Conservation (phyloP, 1,140 invertebrate genomes). For the Pectinophora gossypiella region DNA sequence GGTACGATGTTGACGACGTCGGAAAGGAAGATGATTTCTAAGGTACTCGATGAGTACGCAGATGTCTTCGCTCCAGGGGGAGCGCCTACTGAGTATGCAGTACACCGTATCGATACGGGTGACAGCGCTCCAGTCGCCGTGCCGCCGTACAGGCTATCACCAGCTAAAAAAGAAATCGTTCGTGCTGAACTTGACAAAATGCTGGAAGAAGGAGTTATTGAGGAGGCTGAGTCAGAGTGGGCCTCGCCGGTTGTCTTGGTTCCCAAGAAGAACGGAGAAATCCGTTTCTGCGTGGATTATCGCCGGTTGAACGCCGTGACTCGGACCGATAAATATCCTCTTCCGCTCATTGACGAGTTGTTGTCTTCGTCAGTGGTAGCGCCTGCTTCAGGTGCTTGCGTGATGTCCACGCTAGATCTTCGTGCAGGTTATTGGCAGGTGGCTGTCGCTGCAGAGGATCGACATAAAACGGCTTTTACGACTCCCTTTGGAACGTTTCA, state of each 20-base stretch:
- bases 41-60: too few relatives aligned
- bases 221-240: slow-evolving; percentile 61
- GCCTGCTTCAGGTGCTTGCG: slow-evolving; percentile 31
- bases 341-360: slow-evolving; percentile 71
- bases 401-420: slow-evolving; percentile 66
- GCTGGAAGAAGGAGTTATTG: slow-evolving; percentile 38
- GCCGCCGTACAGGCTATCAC: slow-evolving; percentile 23
- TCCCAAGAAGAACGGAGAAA: slow-evolving; percentile 48
- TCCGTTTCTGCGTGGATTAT: slow-evolving; percentile 44
- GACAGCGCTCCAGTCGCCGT: slow-evolving; percentile 17
- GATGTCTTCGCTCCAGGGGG: too few relatives aligned
- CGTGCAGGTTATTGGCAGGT: slow-evolving; percentile 55
- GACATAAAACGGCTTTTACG: slow-evolving; percentile 68
- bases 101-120: too few relatives aligned
- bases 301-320: slow-evolving; percentile 54
- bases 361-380: slow-evolving; percentile 53
- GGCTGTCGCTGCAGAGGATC: slow-evolving; percentile 15
- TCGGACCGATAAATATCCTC: slow-evolving; percentile 53
- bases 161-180: slow-evolving; percentile 12
- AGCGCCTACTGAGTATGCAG: too few relatives aligned
- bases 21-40: too few relatives aligned
- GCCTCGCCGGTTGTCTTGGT: slow-evolving; percentile 67
- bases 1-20: too few relatives aligned
- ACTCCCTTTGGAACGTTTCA: slow-evolving; percentile 39
- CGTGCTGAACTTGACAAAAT: slow-evolving; percentile 19